Evolutionary conservation across 1,140 invertebrate genomes (phyloP), one percentile per base, ranked within the genome.

Genomic region (Neuroterus valhalla): DNA sequence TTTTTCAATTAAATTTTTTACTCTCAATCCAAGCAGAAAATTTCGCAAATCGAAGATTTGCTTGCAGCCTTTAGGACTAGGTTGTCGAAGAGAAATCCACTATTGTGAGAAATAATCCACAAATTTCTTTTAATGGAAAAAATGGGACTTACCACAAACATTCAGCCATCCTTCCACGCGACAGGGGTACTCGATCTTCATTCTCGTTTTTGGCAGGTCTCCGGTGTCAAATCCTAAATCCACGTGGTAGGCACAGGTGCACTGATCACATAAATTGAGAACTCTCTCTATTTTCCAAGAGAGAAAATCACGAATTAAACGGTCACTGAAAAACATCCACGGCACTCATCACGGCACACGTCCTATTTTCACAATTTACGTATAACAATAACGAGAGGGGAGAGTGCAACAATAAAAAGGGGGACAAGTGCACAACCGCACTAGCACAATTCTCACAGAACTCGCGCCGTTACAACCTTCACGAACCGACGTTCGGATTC

Each of bases 141-240:
- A 42, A 50, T 14, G 26, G 70, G 55, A 88, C 91, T 91, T 78
- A 93, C 92, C 92, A 78, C 91, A 92, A 81, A 92, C 90, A 80
- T 92, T 92, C 76, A 93, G 89, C 92, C 92, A 93, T 71, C 92
- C 92, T 88, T 93, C 92, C 66, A 93, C 92, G 17, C 92, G 88
- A 77, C 89, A 91, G 21, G 92, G 92, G 84, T 92, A 93, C 78
- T 91, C 91, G 77, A 92, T 77, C 82, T 90, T 91, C 88, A 90
- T 90, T 70, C 75, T 83, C 1, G 19, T 23, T 19, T 67, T 15
- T 3, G 42, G 12, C 14, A 66, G 46, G 48, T 78, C 62, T 69
- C 38, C 44, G 43, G 44, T 46, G 43, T 45, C 38, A 75, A 78
- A 76, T 78, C 52, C 70, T 48, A 79, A 75, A 78, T 71, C 48